Percentiles rank a stretch among this genome's conserved stretches.
Evolutionary conservation across 1,140 invertebrate genomes (phyloP).

Genomic region (Mycetomoellerius zeteki): DNA sequence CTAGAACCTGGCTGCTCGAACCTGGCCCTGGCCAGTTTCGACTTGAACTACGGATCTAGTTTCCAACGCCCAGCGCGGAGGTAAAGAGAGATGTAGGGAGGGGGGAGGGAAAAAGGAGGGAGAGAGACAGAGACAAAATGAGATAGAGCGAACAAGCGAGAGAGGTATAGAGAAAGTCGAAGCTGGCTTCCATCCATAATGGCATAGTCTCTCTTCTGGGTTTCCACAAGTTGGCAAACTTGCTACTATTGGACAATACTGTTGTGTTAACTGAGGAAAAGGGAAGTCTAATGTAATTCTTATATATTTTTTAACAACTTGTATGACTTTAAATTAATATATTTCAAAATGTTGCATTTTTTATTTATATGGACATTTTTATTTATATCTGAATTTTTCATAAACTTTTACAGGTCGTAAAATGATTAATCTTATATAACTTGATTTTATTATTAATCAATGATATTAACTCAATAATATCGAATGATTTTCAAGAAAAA

Average conservation of each 20-base stretch:
- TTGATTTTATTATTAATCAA: not conserved
- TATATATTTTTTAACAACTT: not conserved
- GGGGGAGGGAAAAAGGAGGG: not conserved
- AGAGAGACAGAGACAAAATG: not conserved
- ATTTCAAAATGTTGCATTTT: not conserved
- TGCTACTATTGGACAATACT: constrained; percentile 3
- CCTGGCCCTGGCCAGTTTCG: constrained; percentile 70
- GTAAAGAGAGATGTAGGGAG: constrained; percentile 18
- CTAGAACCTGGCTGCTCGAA: constrained; percentile 59
- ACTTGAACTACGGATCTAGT: constrained; percentile 71
- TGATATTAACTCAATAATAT: too few species aligned
- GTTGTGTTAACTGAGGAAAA: not conserved
- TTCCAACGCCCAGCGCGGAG: constrained; percentile 60
- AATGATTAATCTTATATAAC: not conserved
- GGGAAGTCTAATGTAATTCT: not conserved
- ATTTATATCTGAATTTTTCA: not conserved
- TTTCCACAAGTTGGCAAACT: constrained; percentile 47
- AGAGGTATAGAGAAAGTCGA: constrained; percentile 31
- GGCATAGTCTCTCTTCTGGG: constrained; percentile 31
- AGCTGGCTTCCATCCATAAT: constrained; percentile 41
- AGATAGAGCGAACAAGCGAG: constrained; percentile 3
- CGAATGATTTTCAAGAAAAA: not conserved
- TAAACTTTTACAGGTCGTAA: not conserved
- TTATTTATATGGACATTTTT: not conserved
- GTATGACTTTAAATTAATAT: not conserved